A percentile compares a stretch with the other conserved stretches of the same genome.
Conservation (phyloP, 2,113 vertebrate genomes). For the Corythornis cristatus region DNA sequence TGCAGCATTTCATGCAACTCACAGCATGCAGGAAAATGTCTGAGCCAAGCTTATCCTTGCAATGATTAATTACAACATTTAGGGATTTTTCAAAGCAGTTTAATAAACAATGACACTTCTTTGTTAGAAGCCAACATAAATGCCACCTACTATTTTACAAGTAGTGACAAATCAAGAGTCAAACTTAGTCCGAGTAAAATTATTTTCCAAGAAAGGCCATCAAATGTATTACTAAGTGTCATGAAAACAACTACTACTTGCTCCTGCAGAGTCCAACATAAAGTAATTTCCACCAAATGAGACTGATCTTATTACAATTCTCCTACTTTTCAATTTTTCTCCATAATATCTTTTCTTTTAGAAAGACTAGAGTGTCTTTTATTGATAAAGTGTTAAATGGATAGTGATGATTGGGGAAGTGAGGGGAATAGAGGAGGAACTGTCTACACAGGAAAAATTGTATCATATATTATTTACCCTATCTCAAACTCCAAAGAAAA, state of each 20-base stretch:
- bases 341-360: conserved; percentile 9
- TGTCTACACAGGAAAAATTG: conserved; percentile 22
- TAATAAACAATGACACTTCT: not conserved
- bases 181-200: not conserved
- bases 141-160: not conserved
- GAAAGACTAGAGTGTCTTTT: conserved; percentile 11
- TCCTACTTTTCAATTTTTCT: conserved; percentile 37
- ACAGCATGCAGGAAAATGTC: not conserved
- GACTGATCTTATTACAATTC: conserved; percentile 45
- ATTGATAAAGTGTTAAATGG: conserved; percentile 48
- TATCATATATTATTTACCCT: conserved; percentile 37
- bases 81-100: not conserved
- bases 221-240: not conserved
- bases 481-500: conserved; percentile 22
- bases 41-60: not conserved
- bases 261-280: not conserved
- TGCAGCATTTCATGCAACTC: not conserved
- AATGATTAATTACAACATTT: not conserved
- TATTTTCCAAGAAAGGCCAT: too few relatives aligned
- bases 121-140: not conserved
- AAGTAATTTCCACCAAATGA: conserved; percentile 14
- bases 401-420: not conserved
- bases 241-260: not conserved
- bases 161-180: not conserved
- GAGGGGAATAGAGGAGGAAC: not conserved